phyloP scores from a whole-genome alignment of 23 tunicate species.

The Ascidia mentula region DNA sequence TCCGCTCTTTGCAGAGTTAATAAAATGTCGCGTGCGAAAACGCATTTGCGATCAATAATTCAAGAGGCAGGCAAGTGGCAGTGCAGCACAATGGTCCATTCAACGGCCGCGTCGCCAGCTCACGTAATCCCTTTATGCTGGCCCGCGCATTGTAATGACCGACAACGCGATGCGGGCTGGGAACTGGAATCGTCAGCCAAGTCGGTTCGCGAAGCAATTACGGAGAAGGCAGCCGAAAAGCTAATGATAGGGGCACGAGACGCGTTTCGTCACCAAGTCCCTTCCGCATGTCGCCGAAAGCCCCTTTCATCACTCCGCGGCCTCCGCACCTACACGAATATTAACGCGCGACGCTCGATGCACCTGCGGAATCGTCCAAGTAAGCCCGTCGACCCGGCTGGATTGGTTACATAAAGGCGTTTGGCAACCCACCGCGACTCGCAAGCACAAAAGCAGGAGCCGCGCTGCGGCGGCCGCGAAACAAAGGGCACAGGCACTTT shows the following conservation, averaged over 20 bases:
- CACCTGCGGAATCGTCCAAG: slow-evolving; percentile 3
- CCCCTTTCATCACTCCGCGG: background rate
- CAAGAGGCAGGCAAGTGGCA: background rate
- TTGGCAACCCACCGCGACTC: background rate
- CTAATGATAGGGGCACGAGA: background rate
- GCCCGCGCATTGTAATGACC: background rate
- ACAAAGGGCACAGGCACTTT: background rate
- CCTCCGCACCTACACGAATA: background rate
- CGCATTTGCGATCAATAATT: slow-evolving; percentile 5
- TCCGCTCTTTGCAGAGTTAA: slow-evolving; percentile 11
- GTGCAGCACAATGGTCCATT: background rate
- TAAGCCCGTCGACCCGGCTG: slow-evolving; percentile 2
- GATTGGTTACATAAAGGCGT: slow-evolving; percentile 6
- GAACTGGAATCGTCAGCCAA: background rate
- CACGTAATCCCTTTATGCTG: background rate
- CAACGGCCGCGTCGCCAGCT: background rate
- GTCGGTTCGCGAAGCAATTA: slow-evolving; percentile 4
- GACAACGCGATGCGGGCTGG: background rate
- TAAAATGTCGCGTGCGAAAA: slow-evolving; percentile 19
- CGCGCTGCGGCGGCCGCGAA: slow-evolving; percentile 14
- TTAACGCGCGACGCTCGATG: background rate
- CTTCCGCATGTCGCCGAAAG: slow-evolving; percentile 8
- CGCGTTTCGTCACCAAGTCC: background rate
- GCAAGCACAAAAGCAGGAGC: slow-evolving; percentile 3
- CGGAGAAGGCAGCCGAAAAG: background rate